Base-by-base conservation (phyloP, 1,140 invertebrate species). In the Brachionus koreanus region DNA sequence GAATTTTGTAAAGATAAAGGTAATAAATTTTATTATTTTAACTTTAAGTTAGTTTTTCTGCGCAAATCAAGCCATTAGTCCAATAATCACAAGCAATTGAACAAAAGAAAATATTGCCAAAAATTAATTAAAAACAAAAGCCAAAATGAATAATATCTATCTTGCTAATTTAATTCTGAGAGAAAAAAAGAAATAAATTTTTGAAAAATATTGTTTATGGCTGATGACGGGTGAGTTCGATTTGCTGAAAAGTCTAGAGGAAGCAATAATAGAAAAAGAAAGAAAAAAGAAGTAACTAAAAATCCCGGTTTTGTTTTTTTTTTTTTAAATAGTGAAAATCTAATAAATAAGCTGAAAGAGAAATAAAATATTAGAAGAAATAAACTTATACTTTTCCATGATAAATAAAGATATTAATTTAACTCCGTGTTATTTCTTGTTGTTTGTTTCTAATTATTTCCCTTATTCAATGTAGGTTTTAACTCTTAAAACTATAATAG, bases 401-500 rank as follows among this genome's bases (percentile, higher is more conserved):
- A 69, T 69, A 69, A 39, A 69, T 69, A 69, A 39, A 69, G 65
- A 35, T 69, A 19, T 69, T 69, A 37, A 69, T 69, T 69, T 42
- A 65, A 65, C 33, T 65, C 29, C 63, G 25, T 65, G 33, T 33
- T 37, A 33, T 33, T 37, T 65, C 63, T 65, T 65, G 16, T 39
- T 39, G 16, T 37, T 69, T 69, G 65, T 69, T 69, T 69, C 65
- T 69, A 69, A 69, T 69, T 69, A 69, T 69, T 69, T 69, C 65
- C 65, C 65, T 69, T 69, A 69, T 69, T 69, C 16, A 16, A 37
- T 69, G 33, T 69, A 37, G 37, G 13, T 69, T 69, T 39, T 37
- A 69, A 12, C 37, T 39, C 63, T 13, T 29, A 69, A 69, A 69
- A 2, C 37, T 69, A 29, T 69, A 37, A 69, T 69, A 69, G 65